A percentile compares a stretch with the other conserved stretches of the same genome.
These are phyloP conservation scores for Drosophila eugracilis DNA, from an alignment of 1,140 invertebrate species.

Conservation along the genomic window DNA sequence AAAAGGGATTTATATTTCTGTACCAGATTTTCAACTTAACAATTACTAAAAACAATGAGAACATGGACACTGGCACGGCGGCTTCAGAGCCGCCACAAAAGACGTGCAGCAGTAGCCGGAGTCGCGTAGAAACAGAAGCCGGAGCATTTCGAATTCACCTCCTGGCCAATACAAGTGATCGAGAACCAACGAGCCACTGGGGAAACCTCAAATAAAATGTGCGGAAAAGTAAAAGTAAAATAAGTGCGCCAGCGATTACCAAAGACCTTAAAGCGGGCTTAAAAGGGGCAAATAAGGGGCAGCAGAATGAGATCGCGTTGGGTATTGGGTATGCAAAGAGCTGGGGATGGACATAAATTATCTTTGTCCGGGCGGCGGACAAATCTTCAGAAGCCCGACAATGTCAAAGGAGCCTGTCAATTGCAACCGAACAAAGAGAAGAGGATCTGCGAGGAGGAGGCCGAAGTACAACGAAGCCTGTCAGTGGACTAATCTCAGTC, in stretches of 20 bases:
- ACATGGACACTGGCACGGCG: conserved; percentile 27
- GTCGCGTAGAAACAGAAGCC: conserved; percentile 41
- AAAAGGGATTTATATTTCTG: too few relatives aligned
- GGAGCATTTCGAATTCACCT: conserved; percentile 2
- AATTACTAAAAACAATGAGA: neutral
- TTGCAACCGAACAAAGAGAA: conserved; percentile 40
- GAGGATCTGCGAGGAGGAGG: neutral
- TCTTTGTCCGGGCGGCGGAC: conserved; percentile 71
- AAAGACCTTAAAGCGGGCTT: too few relatives aligned
- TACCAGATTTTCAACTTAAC: too few relatives aligned
- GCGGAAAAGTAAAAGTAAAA: conserved; percentile 78
- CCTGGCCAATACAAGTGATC: conserved; percentile 19
- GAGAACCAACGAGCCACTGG: conserved; percentile 23
- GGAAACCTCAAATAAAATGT: conserved; percentile 37
- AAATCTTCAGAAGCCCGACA: conserved; percentile 65
- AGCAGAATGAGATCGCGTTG: conserved; percentile 9
- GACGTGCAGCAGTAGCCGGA: conserved; percentile 37
- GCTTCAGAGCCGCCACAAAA: conserved; percentile 32
- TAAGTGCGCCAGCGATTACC: conserved; percentile 50
- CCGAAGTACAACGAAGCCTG: conserved; percentile 28
- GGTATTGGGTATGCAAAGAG: conserved; percentile 47
- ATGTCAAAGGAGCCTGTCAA: conserved; percentile 53
- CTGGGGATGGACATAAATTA: conserved; percentile 72
- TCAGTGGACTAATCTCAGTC: conserved; percentile 54
- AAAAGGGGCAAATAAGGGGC: too few relatives aligned